These are phyloP conservation scores for Chalcis sispes DNA, from an alignment of 2,888 invertebrate species.

Conservation along the genomic window DNA sequence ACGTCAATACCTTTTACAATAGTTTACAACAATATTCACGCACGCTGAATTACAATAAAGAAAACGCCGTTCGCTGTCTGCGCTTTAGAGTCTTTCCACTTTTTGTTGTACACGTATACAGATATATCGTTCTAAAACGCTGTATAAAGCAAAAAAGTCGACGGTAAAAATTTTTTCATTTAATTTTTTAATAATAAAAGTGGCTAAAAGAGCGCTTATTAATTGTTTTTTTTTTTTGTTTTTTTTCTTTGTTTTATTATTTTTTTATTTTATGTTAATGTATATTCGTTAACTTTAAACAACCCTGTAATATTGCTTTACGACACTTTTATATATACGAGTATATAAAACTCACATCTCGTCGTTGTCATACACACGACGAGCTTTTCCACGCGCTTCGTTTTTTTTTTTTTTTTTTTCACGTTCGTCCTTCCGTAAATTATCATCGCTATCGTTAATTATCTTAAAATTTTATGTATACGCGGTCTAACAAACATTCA, in stretches of 20 bases:
- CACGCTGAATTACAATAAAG: not conserved
- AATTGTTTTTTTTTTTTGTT: not conserved
- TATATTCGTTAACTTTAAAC: constrained; percentile 19
- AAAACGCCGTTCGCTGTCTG: constrained; percentile 10
- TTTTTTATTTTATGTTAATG: constrained; percentile 7
- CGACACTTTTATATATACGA: constrained; percentile 41
- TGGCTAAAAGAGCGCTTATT: not conserved
- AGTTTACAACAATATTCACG: not conserved
- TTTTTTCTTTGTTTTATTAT: constrained; percentile 11
- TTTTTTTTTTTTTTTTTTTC: not conserved
- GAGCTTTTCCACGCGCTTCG: too few species aligned
- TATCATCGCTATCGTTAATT: too few species aligned
- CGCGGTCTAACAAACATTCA: not conserved
- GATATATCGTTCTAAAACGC: not conserved
- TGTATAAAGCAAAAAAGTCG: constrained; percentile 33
- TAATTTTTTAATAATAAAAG: constrained; percentile 45
- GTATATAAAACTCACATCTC: not conserved
- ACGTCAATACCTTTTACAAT: not conserved
- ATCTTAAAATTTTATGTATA: too few species aligned
- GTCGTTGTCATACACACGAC: too few species aligned
- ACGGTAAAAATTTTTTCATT: constrained; percentile 28
- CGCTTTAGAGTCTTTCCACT: not conserved
- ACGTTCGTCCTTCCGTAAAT: too few species aligned
- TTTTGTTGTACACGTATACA: not conserved
- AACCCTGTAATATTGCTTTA: constrained; percentile 53